Conservation (phyloP, 2,888 invertebrate species). For the Dendrolimus pini region DNA sequence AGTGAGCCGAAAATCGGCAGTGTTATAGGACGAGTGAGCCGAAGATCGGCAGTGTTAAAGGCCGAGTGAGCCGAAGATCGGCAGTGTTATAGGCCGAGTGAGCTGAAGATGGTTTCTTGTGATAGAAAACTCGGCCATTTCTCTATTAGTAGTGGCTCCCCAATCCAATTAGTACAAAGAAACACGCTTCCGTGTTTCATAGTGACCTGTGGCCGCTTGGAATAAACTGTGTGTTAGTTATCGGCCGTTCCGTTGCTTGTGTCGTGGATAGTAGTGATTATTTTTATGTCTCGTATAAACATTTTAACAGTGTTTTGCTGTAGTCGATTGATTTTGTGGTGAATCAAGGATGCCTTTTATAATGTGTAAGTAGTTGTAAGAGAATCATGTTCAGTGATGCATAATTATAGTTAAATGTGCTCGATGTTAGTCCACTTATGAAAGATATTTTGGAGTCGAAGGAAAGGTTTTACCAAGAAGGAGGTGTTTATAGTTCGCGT, state of each 20-base stretch:
- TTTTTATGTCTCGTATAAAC: slow-evolving; percentile 38
- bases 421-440: not conserved
- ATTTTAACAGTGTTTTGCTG: slow-evolving; percentile 54
- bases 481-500: too few species aligned
- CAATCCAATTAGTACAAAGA: slow-evolving; percentile 61
- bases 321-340: slow-evolving; percentile 48
- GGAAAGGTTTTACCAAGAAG: too few species aligned
- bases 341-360: slow-evolving; percentile 71
- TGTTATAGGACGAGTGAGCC: too few species aligned
- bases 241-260: slow-evolving; percentile 49
- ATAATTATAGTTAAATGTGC: not conserved
- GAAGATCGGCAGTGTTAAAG: too few species aligned
- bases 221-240: not conserved
- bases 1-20: too few species aligned
- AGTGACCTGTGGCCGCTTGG: slow-evolving; percentile 7
- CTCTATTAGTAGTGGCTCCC: slow-evolving; percentile 37
- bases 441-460: too few species aligned
- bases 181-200: slow-evolving; percentile 40
- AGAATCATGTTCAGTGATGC: slow-evolving; percentile 27
- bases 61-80: too few species aligned
- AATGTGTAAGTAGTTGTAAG: slow-evolving; percentile 68
- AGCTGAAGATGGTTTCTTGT: not conserved
- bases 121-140: slow-evolving; percentile 7
- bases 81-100: not conserved
- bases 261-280: slow-evolving; percentile 52